Evolutionary conservation across 2,888 invertebrate species (phyloP).

Genomic region (Yponomeuta cagnagella): DNA sequence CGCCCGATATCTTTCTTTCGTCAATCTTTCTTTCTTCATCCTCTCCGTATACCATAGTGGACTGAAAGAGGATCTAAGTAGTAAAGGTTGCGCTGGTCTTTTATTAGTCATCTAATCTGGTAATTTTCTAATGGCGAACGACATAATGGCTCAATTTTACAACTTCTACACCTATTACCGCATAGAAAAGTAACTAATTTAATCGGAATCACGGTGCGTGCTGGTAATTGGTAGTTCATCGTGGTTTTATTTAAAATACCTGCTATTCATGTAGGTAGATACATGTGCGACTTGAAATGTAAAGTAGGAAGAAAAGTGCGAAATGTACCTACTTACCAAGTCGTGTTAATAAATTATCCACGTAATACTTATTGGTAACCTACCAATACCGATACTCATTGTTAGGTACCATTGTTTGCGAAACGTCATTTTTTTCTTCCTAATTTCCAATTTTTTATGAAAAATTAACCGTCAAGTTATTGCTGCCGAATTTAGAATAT

Average conservation of each 20-base stretch:
- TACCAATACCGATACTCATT: not conserved
- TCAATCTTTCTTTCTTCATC: too few species aligned
- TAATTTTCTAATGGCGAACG: too few species aligned
- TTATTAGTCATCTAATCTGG: too few species aligned
- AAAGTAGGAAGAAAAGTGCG: not conserved
- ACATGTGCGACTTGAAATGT: not conserved
- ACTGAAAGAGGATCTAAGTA: too few species aligned
- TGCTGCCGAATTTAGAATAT: too few species aligned
- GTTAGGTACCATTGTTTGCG: too few species aligned
- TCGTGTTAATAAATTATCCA: not conserved
- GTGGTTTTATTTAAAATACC: constrained; percentile 5
- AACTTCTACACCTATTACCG: not conserved
- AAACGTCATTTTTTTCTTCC: too few species aligned
- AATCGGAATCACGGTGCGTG: constrained; percentile 2
- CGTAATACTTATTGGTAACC: not conserved
- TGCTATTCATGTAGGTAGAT: not conserved
- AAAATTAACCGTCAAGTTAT: too few species aligned
- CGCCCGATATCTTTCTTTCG: too few species aligned
- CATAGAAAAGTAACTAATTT: not conserved
- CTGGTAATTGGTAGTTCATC: not conserved
- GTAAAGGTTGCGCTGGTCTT: too few species aligned
- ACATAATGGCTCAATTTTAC: not conserved
- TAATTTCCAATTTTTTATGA: too few species aligned
- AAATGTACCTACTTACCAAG: not conserved
- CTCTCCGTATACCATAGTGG: too few species aligned